Base-by-base conservation (phyloP, 2,113 vertebrate species). In the Illadopsis cleaveri region DNA sequence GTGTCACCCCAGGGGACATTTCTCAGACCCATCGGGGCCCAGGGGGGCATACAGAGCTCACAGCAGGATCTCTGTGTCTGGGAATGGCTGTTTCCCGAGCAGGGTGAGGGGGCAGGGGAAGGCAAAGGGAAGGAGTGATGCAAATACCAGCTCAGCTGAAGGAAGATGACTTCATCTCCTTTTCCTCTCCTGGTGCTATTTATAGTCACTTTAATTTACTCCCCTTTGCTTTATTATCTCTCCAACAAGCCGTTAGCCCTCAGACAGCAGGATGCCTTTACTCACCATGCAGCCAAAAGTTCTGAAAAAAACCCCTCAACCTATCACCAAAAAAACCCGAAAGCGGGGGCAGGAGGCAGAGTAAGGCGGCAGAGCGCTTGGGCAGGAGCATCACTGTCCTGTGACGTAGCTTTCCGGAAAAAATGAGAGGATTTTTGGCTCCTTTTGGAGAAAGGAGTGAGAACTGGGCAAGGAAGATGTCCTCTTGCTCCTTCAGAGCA, bases 211-310 rank as follows among this genome's bases (percentile, higher is more conserved):
- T 97, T 97, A 97, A 97, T 98, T 97, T 96, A 97, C 97, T 97
- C 96, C 93, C 93, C 91, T 97, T 97, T 96, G 96, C 97, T 97
- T 97, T 97, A 98, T 98, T 97, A 97, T 97, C 97, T 97, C 95
- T 96, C 95, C 92, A 88, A 93, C 90, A 96, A 95, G 94, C 97
- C 85, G 72, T 94, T 97, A 97, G 94, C 96, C 96, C 90, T 93
- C 91, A 93, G 93, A 91, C 89, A 89, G 94, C 94, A 96, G 88
- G 97, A 95, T 96, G 93, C 84, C 90, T 95, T 96, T 95, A 82
- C 88, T 96, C 94, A 81, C 91, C 75, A 89, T 24, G 44, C 84
- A 82, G 86, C 58, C 76, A 54, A 84, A 91, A 71, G 60, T 78
- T 68, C 69, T 71, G 76, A 4, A 71, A 66, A 72, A 28, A 27